A percentile compares a stretch with the other conserved stretches of the same genome.
Evolutionary conservation across 2,888 invertebrate species (phyloP).

Genomic region (Nomada goodeniana): DNA sequence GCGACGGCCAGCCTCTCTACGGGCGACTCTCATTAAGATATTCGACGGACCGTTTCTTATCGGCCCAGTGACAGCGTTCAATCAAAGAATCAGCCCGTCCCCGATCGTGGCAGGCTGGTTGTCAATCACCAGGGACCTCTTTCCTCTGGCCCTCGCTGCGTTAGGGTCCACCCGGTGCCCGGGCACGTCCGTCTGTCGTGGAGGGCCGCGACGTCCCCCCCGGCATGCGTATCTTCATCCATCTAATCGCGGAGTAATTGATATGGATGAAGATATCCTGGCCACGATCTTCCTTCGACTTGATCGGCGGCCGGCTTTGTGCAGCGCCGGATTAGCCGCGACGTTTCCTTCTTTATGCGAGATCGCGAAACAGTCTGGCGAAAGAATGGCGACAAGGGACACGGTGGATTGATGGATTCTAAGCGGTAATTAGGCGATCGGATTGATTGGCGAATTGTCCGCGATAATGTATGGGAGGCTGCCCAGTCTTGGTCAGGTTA

Average conservation of each 20-base stretch:
- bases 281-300: slow-evolving; percentile 43
- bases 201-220: slow-evolving; percentile 45
- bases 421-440: slow-evolving; percentile 56
- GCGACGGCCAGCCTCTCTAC: slow-evolving; percentile 26
- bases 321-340: slow-evolving; percentile 56
- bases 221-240: slow-evolving; percentile 77
- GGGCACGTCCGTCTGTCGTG: slow-evolving; percentile 32
- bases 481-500: not conserved
- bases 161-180: slow-evolving; percentile 58
- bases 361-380: slow-evolving; percentile 29
- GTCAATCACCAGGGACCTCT: slow-evolving; percentile 81
- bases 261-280: slow-evolving; percentile 83
- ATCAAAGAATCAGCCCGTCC: slow-evolving; percentile 81
- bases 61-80: slow-evolving; percentile 83
- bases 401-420: slow-evolving; percentile 48
- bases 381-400: slow-evolving; percentile 29
- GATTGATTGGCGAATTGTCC: slow-evolving; percentile 46
- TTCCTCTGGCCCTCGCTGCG: slow-evolving; percentile 51
- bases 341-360: slow-evolving; percentile 59
- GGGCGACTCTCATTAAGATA: slow-evolving; percentile 82
- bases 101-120: slow-evolving; percentile 76
- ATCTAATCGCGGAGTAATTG: slow-evolving; percentile 84
- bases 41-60: slow-evolving; percentile 80
- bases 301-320: slow-evolving; percentile 39
- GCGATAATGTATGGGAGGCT: slow-evolving; percentile 5